These are phyloP conservation scores for Cotesia typhae DNA, from an alignment of 1,140 invertebrate species.

Conservation along the genomic window DNA sequence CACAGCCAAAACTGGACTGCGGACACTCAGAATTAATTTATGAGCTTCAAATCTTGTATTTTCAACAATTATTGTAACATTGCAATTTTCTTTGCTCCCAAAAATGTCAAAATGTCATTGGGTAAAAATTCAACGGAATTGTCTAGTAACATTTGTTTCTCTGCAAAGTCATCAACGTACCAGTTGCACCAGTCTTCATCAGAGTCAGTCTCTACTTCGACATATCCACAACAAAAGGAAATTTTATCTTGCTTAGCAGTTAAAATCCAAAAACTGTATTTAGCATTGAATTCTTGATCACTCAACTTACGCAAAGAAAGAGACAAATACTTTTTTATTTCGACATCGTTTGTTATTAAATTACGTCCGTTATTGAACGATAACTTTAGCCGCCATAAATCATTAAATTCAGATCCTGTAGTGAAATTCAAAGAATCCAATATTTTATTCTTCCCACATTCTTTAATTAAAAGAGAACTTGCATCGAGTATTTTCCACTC, in stretches of 20 bases:
- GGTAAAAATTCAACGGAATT: background rate
- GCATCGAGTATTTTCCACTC: background rate
- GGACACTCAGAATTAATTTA: conserved; percentile 51
- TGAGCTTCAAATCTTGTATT: conserved; percentile 29
- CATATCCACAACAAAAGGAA: too few relatives aligned
- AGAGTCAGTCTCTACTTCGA: too few relatives aligned
- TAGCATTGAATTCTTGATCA: background rate
- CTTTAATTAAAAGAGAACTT: background rate
- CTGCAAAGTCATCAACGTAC: too few relatives aligned
- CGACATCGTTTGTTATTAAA: too few relatives aligned
- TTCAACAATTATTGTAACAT: conserved; percentile 7
- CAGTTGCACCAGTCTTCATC: too few relatives aligned
- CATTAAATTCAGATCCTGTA: background rate
- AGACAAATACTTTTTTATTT: too few relatives aligned
- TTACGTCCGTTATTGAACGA: too few relatives aligned
- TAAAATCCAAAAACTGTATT: too few relatives aligned
- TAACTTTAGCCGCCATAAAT: background rate
- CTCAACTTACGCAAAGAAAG: background rate
- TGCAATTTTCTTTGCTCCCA: background rate
- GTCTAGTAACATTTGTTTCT: background rate
- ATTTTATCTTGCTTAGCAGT: too few relatives aligned
- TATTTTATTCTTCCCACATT: background rate
- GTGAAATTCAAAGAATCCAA: background rate
- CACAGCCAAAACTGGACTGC: conserved; percentile 70
- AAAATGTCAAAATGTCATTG: background rate